Base-by-base conservation (phyloP, 2,888 invertebrate species). In the Drosophila cracens region DNA sequence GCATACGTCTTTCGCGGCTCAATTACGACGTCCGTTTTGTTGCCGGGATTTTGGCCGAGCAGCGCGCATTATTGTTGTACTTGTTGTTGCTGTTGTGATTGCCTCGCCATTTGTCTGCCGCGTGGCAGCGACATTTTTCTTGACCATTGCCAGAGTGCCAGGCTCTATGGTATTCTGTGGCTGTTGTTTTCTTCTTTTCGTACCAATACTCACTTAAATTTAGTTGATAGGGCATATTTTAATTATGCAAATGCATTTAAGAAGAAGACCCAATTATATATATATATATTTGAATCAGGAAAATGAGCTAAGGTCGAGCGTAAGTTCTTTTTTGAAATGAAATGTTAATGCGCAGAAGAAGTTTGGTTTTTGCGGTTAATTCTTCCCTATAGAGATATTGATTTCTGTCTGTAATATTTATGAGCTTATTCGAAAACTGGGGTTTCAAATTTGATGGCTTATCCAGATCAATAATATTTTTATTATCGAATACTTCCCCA, bases 51-150 rank as follows among this genome's bases (percentile, higher is more conserved):
- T 57, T 75, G 69, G 56, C 40, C 65, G 57, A 56, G 59, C 51
- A 36, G 31, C 31, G 52, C 33, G 60, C 59, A 40, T 31, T 57
- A 57, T 68, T 69, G 40, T 68, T 87, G 56, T 38, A 56, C 38
- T 56, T 27, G 49, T 27, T 49, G 27, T 27, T 49, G 38, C 63
- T 64, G 58, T 67, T 62, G 70, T 59, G 67, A 43, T 57, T 31
- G 52, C 31, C 31, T 52, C 29, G 82, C 81, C 74, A 77, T 86
- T 83, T 82, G 84, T 76, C 72, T 86, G 72, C 38, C 76, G 80
- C 79, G 79, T 82, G 86, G 76, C 89, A 83, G 75, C 85, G 89
- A 89, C 84, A 85, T 81, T 81, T 81, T 89, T 89, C 84, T 89
- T 84, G 62, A 51, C 77, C 82, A 79, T 76, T 63, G 73, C 82